These are phyloP conservation scores for Taeniopygia guttata DNA, from an alignment of 2,797 vertebrate genomes.

Conservation along the genomic window DNA sequence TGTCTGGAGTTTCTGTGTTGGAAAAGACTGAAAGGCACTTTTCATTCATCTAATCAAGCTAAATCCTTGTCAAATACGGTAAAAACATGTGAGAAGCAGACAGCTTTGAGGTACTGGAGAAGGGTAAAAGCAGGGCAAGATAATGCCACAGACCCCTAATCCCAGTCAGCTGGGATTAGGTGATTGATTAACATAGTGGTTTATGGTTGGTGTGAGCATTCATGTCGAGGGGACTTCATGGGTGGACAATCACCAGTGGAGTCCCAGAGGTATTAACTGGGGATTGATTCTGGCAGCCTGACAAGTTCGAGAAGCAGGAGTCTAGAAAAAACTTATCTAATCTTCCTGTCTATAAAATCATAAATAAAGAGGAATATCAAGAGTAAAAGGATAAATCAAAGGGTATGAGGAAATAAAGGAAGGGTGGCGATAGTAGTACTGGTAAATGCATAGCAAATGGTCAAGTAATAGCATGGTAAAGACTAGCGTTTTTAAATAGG, in stretches of 20 bases:
- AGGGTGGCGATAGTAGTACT: background rate
- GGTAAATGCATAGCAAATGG: background rate
- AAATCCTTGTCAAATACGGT: background rate
- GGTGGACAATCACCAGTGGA: background rate
- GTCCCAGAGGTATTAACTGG: background rate
- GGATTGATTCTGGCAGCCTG: background rate
- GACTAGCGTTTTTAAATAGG: background rate
- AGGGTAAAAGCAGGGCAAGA: background rate
- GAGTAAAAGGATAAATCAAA: background rate
- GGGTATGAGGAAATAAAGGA: background rate
- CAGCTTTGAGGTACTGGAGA: background rate
- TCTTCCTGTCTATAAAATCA: background rate
- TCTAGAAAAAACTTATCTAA: background rate
- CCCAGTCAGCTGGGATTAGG: background rate
- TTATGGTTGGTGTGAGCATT: background rate
- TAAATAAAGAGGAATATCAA: background rate
- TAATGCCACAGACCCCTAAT: background rate
- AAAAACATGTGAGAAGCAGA: background rate
- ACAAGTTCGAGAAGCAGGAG: background rate
- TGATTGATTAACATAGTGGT: background rate
- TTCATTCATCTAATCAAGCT: background rate
- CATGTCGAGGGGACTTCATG: background rate
- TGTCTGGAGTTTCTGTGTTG: background rate
- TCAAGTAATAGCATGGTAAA: background rate
- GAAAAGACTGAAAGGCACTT: background rate